Conservation (phyloP, 2,888 invertebrate genomes). For the Clivina fossor region DNA sequence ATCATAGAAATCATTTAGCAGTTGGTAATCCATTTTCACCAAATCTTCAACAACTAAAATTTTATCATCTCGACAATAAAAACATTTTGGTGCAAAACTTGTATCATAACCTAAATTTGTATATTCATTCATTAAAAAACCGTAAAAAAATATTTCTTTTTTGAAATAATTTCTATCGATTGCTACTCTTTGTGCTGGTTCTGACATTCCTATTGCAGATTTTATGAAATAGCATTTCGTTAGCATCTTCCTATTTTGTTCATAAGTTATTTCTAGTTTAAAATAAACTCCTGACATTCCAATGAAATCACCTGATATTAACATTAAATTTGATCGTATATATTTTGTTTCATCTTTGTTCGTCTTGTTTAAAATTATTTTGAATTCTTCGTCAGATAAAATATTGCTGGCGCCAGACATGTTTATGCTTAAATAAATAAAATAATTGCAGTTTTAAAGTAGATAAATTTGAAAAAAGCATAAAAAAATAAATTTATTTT, state of each 20-base stretch:
- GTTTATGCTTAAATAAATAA: no score
- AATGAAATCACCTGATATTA: constrained; percentile 36
- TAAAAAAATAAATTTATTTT: no score
- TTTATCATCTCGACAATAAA: constrained; percentile 42
- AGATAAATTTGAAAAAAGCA: no score
- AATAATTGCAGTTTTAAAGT: no score
- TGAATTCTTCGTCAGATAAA: constrained; percentile 32
- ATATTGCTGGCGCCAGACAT: no score
- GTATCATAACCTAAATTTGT: constrained; percentile 39
- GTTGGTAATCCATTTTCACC: constrained; percentile 37
- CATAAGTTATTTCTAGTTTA: constrained; percentile 36
- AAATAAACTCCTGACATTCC: constrained; percentile 41
- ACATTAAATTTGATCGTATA: constrained; percentile 31
- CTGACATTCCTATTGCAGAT: background rate
- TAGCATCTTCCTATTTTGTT: constrained; percentile 9
- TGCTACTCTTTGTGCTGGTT: background rate
- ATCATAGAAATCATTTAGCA: constrained; percentile 52
- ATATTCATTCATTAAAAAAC: constrained; percentile 39
- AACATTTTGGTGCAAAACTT: constrained; percentile 43
- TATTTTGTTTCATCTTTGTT: no score
- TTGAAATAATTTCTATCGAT: constrained; percentile 39
- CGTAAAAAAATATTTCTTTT: constrained; percentile 47
- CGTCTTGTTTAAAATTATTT: no score
- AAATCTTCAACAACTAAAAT: constrained; percentile 46
- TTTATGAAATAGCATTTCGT: no score